phyloP scores from a whole-genome alignment of 2,888 invertebrate genomes.

The Stegana nigrithorax region DNA sequence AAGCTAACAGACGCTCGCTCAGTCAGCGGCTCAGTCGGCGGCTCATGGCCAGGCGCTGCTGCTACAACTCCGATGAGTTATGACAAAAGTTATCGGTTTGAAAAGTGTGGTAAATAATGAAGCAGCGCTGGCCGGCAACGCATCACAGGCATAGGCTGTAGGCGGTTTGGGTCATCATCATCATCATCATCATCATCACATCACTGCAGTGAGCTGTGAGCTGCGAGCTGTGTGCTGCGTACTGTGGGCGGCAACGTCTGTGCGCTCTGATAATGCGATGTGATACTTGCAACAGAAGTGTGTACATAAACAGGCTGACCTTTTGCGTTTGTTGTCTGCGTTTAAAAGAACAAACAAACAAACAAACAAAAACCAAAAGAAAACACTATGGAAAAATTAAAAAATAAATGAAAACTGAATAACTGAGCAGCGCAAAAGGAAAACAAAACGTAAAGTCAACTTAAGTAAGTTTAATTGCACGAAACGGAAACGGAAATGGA shows the following conservation, averaged over 20 bases:
- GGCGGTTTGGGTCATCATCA: background rate
- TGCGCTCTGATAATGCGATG: background rate
- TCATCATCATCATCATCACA: too few relatives aligned
- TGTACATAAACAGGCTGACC: constrained; percentile 1
- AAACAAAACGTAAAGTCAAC: constrained; percentile 34
- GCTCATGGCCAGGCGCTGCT: too few relatives aligned
- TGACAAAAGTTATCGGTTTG: constrained; percentile 52
- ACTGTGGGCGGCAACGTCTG: background rate
- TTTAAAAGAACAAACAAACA: too few relatives aligned
- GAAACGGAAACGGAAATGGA: constrained; percentile 38
- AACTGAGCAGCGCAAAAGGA: too few relatives aligned
- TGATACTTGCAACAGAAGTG: background rate
- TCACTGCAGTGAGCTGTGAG: background rate
- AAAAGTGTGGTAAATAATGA: constrained; percentile 11
- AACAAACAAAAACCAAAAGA: background rate
- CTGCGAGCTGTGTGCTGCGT: background rate
- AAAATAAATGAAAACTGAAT: background rate
- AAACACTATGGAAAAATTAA: too few relatives aligned
- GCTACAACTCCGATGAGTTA: constrained; percentile 50
- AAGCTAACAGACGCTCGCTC: too few relatives aligned
- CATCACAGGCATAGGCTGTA: background rate
- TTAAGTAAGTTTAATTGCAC: constrained; percentile 42
- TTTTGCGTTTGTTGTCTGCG: background rate
- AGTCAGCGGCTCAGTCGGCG: too few relatives aligned
- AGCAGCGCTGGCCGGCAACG: background rate